These are phyloP conservation scores for Plagodis dolabraria DNA, from an alignment of 2,888 invertebrate species.

Conservation along the genomic window DNA sequence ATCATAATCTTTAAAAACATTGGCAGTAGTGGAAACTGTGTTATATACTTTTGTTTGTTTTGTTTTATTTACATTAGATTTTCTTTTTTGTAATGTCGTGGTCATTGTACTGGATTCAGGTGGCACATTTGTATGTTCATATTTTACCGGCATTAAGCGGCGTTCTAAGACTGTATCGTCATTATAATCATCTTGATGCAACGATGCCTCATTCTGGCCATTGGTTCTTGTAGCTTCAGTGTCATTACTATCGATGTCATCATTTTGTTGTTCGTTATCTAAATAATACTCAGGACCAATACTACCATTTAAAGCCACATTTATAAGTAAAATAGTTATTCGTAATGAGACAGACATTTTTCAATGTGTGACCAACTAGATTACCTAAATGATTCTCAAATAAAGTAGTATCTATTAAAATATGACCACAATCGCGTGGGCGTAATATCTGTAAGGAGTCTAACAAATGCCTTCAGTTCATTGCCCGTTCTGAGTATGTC, in stretches of 20 bases:
- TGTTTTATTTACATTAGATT: not conserved
- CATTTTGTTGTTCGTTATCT: constrained; percentile 32
- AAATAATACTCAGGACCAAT: constrained; percentile 31
- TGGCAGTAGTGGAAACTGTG: constrained; percentile 16
- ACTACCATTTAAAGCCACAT: constrained; percentile 4
- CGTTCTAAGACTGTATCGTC: constrained; percentile 4
- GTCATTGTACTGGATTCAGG: constrained; percentile 2
- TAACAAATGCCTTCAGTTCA: too few relatives aligned
- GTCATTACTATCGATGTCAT: constrained; percentile 28
- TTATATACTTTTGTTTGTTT: not conserved
- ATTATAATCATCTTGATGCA: constrained; percentile 4
- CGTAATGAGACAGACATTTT: constrained; percentile 5
- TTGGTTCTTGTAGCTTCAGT: constrained; percentile 11
- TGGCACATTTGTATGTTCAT: not conserved
- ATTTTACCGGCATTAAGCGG: not conserved
- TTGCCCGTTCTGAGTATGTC: constrained; percentile 1
- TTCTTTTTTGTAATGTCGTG: constrained; percentile 3
- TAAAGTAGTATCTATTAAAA: too few relatives aligned
- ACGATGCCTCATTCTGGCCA: constrained; percentile 2
- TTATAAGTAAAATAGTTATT: constrained; percentile 1
- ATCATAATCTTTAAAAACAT: constrained; percentile 49
- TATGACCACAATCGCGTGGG: too few relatives aligned
- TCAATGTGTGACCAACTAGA: constrained; percentile 17
- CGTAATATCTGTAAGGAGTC: constrained; percentile 3
- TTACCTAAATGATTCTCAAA: not conserved